phyloP scores from a whole-genome alignment of 2,797 vertebrate species.

The Alfaro cultratus region DNA sequence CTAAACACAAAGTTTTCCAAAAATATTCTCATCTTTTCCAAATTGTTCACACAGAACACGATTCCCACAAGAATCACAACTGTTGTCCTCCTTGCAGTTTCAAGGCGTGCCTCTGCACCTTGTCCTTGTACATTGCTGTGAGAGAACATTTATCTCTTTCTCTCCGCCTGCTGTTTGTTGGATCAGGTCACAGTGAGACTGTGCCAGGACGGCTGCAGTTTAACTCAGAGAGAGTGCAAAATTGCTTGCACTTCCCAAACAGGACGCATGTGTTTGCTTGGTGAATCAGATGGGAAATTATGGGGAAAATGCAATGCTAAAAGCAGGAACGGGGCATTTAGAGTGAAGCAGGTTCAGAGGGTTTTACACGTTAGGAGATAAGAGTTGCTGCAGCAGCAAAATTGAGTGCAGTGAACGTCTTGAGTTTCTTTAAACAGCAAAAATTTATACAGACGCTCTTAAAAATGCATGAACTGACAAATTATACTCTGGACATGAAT shows the following conservation, averaged over 20 bases:
- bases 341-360: background rate
- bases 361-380: background rate
- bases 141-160: background rate
- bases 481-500: constrained; percentile 8
- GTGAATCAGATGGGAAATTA: background rate
- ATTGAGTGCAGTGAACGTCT: background rate
- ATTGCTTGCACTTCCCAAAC: background rate
- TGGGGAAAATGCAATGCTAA: background rate
- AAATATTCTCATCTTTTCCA: background rate
- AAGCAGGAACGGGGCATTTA: background rate
- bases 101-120: background rate
- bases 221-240: background rate
- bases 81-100: background rate
- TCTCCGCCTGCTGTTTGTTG: background rate
- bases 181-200: background rate
- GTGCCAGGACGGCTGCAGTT: background rate
- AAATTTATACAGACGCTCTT: background rate
- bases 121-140: background rate
- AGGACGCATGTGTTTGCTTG: background rate
- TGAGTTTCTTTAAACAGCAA: background rate
- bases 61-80: background rate
- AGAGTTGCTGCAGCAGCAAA: background rate
- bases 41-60: background rate
- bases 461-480: background rate
- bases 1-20: background rate